Evolutionary conservation across 2,113 vertebrate genomes (phyloP), one percentile per base, ranked within the genome.

Genomic region (human): DNA sequence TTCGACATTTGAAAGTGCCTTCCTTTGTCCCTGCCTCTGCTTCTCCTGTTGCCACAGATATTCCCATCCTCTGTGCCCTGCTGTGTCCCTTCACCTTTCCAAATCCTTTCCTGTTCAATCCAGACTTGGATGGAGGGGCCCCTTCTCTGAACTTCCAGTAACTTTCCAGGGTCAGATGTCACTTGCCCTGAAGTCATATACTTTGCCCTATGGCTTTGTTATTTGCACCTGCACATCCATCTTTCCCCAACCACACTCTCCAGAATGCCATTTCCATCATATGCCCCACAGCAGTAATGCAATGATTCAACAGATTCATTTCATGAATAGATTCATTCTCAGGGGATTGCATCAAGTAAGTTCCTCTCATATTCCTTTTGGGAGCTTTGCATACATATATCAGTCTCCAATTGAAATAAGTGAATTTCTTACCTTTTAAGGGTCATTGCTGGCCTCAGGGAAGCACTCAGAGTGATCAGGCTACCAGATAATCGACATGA

Each of bases 251-350:
- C 10, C 40, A 25, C 22, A 22, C 50, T 57, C 66, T 1, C 0
- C 25, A 40, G 61, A 61, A 86, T 35, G 17, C 22, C 13, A 4
- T 22, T 48, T 23, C 68, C 25, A 12, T 12, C 50, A 0, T 1
- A 2, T 20, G 18, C 45, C 72, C 43, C 72, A 18, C 2, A 8
- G 10, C 68, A 52, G 75, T 18, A 6, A 10, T 4, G 11, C 22
- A 73, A 20, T 1, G 27, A 73, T 14, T 27, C 45, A 14, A 12
- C 3, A 45, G 38, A 25, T 12, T 22, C 8, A 0, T 0, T 6
- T 5, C 40, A 12, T 35, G 82, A 85, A 45, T 2, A 48, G 45
- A 13, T 43, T 66, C 45, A 40, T 23, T 40, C 38, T 72, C 38
- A 3, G 50, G 52, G 52, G 38, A 17, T 0, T 2, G 10, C 6